These are phyloP conservation scores for Gallinago nigripennis DNA, from an alignment of 2,797 vertebrate species.

Conservation along the genomic window DNA sequence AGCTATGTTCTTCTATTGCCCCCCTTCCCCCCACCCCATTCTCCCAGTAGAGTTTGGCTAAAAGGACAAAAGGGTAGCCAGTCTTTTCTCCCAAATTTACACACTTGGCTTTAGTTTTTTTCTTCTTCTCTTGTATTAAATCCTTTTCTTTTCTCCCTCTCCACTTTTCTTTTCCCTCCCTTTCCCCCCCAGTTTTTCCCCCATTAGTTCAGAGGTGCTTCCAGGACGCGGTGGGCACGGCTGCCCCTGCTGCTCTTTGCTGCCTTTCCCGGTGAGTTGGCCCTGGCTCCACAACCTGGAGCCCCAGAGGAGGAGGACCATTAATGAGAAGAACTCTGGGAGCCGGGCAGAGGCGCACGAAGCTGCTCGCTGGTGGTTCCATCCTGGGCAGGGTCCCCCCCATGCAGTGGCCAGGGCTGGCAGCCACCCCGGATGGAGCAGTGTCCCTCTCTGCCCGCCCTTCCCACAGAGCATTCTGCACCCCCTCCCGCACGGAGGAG, in stretches of 20 bases:
- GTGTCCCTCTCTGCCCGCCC: neutral
- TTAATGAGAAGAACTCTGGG: neutral
- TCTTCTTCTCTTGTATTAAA: neutral
- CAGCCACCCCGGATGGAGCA: accelerated
- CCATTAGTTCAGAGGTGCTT: accelerated
- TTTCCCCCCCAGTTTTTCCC: neutral
- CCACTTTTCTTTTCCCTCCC: neutral
- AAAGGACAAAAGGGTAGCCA: neutral
- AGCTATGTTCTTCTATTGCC: neutral
- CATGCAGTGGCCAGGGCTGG: accelerated
- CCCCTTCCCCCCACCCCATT: no score
- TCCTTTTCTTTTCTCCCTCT: neutral
- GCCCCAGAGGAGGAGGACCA: neutral
- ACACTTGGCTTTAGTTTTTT: accelerated
- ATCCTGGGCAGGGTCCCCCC: neutral
- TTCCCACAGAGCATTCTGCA: neutral
- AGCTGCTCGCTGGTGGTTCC: accelerated
- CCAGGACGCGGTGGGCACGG: accelerated
- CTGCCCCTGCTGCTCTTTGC: neutral
- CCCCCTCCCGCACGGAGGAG: accelerated
- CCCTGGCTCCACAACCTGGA: accelerated
- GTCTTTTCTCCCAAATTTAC: neutral
- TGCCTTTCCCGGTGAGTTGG: neutral
- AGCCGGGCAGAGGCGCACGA: neutral
- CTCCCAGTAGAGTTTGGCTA: neutral